These are phyloP conservation scores for Aplodontia rufa DNA, from an alignment of 2,113 vertebrate genomes.

Conservation along the genomic window DNA sequence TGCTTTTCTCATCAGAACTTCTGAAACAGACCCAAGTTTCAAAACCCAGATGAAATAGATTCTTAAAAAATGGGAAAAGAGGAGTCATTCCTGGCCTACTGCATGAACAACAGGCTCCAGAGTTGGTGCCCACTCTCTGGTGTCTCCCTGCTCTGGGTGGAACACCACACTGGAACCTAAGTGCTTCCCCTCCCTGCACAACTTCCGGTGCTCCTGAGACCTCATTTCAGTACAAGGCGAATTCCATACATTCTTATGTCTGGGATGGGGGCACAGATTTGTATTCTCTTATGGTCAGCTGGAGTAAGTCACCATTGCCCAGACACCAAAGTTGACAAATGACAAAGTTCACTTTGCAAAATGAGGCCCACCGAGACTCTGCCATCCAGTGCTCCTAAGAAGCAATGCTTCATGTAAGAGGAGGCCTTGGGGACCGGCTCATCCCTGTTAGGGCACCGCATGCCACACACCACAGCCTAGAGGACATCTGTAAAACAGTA, in stretches of 20 bases:
- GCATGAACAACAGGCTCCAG: neutral
- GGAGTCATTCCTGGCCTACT: neutral
- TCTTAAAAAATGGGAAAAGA: neutral
- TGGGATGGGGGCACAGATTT: neutral
- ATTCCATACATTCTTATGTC: neutral
- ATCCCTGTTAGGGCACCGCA: rapidly evolving
- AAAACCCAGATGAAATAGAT: neutral
- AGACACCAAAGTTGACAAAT: too few relatives aligned
- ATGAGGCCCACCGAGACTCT: neutral
- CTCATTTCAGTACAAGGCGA: neutral
- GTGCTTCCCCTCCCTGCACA: rapidly evolving
- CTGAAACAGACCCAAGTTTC: neutral
- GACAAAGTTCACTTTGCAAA: neutral
- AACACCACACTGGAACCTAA: neutral
- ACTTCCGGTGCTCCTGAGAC: neutral
- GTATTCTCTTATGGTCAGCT: neutral
- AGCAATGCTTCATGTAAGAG: too few relatives aligned
- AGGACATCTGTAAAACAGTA: rapidly evolving
- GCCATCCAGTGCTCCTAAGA: rapidly evolving
- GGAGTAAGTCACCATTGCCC: neutral
- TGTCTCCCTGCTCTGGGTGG: neutral
- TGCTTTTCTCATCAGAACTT: neutral
- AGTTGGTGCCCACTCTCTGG: rapidly evolving
- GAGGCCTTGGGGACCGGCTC: neutral
- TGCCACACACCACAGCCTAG: neutral